A percentile compares a stretch with the other conserved stretches of the same genome.
These are phyloP conservation scores for Zaprionus ghesquierei DNA, from an alignment of 1,140 invertebrate genomes.

Conservation along the genomic window DNA sequence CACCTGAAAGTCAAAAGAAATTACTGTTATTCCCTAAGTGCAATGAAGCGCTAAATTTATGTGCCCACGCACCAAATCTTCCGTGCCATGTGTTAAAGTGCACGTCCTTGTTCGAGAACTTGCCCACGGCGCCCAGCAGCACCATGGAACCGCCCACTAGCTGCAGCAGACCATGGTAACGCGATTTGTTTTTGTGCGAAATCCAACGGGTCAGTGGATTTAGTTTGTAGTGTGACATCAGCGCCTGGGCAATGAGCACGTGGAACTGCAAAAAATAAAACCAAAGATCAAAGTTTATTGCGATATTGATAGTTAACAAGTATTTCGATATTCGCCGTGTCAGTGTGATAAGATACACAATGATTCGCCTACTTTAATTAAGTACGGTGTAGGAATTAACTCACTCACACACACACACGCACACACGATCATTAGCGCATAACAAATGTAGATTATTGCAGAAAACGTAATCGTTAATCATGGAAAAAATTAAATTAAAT, in stretches of 20 bases:
- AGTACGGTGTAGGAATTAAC: too few relatives aligned
- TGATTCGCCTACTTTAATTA: not conserved
- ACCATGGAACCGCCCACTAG: slow-evolving; percentile 68
- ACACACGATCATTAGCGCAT: too few relatives aligned
- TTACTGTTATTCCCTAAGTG: not conserved
- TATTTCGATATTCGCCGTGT: not conserved
- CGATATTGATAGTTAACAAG: not conserved
- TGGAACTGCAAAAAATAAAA: slow-evolving; percentile 55
- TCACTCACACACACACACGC: too few relatives aligned
- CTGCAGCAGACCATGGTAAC: slow-evolving; percentile 70
- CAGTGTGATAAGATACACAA: not conserved
- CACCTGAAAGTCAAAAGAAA: slow-evolving; percentile 43
- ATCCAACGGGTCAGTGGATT: slow-evolving; percentile 70
- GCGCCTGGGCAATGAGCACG: slow-evolving; percentile 67
- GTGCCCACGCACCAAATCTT: slow-evolving; percentile 50
- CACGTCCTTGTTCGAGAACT: slow-evolving; percentile 63
- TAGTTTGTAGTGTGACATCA: slow-evolving; percentile 77
- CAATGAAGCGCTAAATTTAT: slow-evolving; percentile 1
- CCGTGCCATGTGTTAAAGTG: slow-evolving; percentile 77
- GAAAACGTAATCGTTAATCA: too few relatives aligned
- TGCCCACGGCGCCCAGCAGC: slow-evolving; percentile 60
- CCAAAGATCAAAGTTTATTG: slow-evolving; percentile 5
- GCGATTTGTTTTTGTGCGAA: slow-evolving; percentile 74
- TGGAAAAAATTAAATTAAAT: too few relatives aligned
- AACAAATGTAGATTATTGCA: not conserved